These are phyloP conservation scores for Eurystomus glaucurus DNA, from an alignment of 2,797 vertebrate genomes.

Conservation along the genomic window DNA sequence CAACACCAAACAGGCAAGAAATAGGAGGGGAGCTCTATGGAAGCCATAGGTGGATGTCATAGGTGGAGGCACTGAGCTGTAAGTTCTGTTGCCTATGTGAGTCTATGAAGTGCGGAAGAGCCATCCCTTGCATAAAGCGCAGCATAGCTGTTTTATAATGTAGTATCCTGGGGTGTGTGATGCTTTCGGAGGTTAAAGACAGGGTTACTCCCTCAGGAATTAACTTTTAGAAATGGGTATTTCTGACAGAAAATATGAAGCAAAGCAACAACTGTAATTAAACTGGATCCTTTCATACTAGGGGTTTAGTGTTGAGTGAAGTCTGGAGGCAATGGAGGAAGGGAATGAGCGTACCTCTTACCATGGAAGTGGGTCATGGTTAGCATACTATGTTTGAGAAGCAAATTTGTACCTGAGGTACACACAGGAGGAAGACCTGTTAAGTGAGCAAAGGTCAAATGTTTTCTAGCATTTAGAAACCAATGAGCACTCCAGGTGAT, in stretches of 20 bases:
- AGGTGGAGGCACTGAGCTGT: not conserved
- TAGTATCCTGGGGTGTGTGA: not conserved
- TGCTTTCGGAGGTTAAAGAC: not conserved
- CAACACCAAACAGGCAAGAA: not conserved
- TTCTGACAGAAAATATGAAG: not conserved
- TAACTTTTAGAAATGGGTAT: not conserved
- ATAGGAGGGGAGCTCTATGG: not conserved
- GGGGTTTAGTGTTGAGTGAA: rapidly evolving
- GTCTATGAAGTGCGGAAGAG: not conserved
- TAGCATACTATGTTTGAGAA: not conserved
- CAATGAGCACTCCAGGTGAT: not conserved
- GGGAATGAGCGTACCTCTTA: not conserved
- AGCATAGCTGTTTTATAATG: rapidly evolving
- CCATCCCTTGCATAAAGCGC: rapidly evolving
- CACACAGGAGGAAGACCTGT: rapidly evolving
- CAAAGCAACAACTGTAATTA: not conserved
- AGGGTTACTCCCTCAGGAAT: not conserved
- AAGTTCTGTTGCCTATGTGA: rapidly evolving
- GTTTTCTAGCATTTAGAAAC: not conserved
- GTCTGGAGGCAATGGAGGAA: not conserved
- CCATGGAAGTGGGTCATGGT: rapidly evolving
- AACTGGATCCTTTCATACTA: not conserved
- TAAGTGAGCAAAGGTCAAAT: not conserved
- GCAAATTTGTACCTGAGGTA: not conserved
- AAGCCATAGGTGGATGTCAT: not conserved